Conservation (phyloP, 1,140 invertebrate species). For the Antheraea pernyi region DNA sequence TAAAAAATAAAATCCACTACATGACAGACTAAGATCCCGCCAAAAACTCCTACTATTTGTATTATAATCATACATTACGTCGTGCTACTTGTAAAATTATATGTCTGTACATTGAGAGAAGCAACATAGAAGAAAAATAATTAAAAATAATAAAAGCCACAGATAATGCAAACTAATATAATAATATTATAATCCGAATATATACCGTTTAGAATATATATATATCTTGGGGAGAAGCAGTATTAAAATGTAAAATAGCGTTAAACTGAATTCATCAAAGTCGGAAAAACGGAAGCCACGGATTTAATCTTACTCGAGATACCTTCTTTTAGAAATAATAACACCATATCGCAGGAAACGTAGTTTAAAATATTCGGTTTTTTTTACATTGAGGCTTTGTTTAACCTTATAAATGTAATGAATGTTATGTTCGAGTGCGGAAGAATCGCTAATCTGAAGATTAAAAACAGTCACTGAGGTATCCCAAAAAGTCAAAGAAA, state of each 20-base stretch:
- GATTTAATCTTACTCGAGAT: background rate
- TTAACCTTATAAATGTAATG: no score
- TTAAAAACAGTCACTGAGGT: no score
- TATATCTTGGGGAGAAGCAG: background rate
- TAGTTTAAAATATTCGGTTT: background rate
- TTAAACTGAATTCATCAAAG: slow-evolving; percentile 2
- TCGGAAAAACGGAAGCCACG: background rate
- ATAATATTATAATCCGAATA: background rate
- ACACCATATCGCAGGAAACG: background rate
- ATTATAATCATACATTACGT: no score
- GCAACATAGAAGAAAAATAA: background rate
- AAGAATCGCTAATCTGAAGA: no score
- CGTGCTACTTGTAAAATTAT: no score
- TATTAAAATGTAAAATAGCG: slow-evolving; percentile 1
- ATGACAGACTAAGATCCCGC: no score
- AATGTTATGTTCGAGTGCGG: no score
- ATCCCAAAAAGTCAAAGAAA: no score
- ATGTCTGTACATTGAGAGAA: no score
- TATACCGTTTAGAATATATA: background rate
- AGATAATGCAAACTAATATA: background rate
- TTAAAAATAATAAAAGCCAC: background rate
- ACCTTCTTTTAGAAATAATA: background rate
- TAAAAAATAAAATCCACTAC: no score
- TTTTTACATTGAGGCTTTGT: no score
- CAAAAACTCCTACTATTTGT: no score